A percentile compares a stretch with the other conserved stretches of the same genome.
phyloP scores from a whole-genome alignment of 2,797 vertebrate genomes.

The Melanotaenia nigrans region DNA sequence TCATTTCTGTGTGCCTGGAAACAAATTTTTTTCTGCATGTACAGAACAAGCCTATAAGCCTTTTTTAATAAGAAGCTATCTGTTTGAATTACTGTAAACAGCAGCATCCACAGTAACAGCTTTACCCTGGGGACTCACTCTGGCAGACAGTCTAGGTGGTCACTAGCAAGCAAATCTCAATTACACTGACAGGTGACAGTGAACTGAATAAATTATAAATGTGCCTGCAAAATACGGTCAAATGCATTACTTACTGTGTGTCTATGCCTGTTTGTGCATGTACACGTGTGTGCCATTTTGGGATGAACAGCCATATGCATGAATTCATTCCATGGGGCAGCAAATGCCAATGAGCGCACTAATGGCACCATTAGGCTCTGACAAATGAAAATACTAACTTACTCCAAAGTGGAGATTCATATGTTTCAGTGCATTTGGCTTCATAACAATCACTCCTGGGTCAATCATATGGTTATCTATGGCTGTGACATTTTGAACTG shows the following conservation, averaged over 20 bases:
- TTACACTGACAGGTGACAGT: conserved; percentile 78
- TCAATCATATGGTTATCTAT: conserved; percentile 75
- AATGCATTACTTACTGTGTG: conserved; percentile 45
- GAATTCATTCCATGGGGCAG: conserved; percentile 68
- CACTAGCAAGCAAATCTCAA: conserved; percentile 75
- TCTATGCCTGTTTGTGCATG: conserved; percentile 37
- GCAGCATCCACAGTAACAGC: conserved; percentile 47
- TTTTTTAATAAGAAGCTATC: conserved; percentile 62
- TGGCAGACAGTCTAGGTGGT: conserved; percentile 63
- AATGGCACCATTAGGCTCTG: conserved; percentile 75
- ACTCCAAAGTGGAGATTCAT: conserved; percentile 75
- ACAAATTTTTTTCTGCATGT: conserved; percentile 38
- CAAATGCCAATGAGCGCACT: conserved; percentile 76
- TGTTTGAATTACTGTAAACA: conserved; percentile 65
- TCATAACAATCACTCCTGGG: conserved; percentile 62
- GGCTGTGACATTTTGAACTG: conserved; percentile 74
- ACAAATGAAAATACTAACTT: conserved; percentile 78
- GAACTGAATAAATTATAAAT: conserved; percentile 70
- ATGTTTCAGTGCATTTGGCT: conserved; percentile 62
- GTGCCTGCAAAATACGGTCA: conserved; percentile 41
- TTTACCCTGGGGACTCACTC: conserved; percentile 51
- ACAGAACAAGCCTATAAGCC: conserved; percentile 40
- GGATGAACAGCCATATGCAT: conserved; percentile 59
- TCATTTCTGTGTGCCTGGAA: conserved; percentile 42
- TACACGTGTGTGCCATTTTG: conserved; percentile 41